Percentiles rank a stretch among this genome's conserved stretches.
Conservation (phyloP, 2,113 vertebrate species). For the western clawed frog (Xenopus tropicalis) region DNA sequence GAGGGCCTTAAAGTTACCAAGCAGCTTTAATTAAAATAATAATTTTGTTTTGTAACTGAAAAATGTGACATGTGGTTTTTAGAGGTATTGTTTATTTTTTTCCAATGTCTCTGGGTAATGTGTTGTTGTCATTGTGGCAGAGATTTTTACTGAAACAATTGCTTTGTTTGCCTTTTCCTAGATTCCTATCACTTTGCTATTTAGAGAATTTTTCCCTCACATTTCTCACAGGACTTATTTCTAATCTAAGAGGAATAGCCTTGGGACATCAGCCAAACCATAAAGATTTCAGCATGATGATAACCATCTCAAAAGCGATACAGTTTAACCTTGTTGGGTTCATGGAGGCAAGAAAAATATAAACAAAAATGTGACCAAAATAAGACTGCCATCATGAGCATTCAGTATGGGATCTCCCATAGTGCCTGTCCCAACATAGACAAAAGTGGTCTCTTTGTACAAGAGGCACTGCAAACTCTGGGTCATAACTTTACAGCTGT, state of each 20-base stretch:
- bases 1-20: too few relatives aligned
- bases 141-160: neutral
- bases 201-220: neutral
- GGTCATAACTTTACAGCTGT: too few relatives aligned
- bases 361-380: conserved; percentile 34
- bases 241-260: conserved; percentile 20
- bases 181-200: neutral
- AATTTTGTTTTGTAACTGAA: too few relatives aligned
- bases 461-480: too few relatives aligned
- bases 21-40: too few relatives aligned
- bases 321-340: conserved; percentile 16
- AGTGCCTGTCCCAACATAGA: neutral
- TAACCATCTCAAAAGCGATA: conserved; percentile 29
- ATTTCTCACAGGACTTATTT: conserved; percentile 10
- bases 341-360: conserved; percentile 17
- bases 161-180: neutral
- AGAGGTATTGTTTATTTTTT: too few relatives aligned
- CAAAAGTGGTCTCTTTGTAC: too few relatives aligned
- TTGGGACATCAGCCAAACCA: conserved; percentile 27
- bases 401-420: neutral
- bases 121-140: too few relatives aligned
- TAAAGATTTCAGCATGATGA: conserved; percentile 17
- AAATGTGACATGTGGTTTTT: too few relatives aligned
- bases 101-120: too few relatives aligned
- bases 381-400: neutral